Conservation (phyloP, 2,888 invertebrate species). For the Neoscelio sp. region DNA sequence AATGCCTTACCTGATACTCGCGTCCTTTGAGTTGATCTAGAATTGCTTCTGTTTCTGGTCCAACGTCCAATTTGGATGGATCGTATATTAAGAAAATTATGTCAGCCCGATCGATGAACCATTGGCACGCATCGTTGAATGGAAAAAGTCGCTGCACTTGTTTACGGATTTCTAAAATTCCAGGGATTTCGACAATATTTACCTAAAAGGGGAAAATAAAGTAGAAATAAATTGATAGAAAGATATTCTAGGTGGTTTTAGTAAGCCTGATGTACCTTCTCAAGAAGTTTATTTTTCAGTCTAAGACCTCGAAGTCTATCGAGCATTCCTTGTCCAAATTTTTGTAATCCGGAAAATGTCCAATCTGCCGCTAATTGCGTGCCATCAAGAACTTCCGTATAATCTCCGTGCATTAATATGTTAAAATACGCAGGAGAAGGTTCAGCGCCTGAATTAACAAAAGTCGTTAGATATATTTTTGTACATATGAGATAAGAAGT, state of each 20-base stretch:
- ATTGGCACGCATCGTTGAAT: conserved; percentile 97
- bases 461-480: too few species aligned
- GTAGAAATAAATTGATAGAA: neutral
- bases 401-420: conserved; percentile 94
- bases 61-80: conserved; percentile 97
- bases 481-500: too few species aligned
- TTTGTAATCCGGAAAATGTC: conserved; percentile 96
- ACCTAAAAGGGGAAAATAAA: too few species aligned
- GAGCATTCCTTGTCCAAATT: conserved; percentile 96
- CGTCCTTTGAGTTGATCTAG: conserved; percentile 97
- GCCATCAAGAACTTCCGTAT: conserved; percentile 94
- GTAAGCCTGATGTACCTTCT: conserved; percentile 87
- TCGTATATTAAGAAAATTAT: conserved; percentile 98
- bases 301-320: conserved; percentile 93
- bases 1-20: conserved; percentile 89
- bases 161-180: conserved; percentile 96
- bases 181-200: conserved; percentile 98
- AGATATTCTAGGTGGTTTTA: neutral
- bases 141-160: conserved; percentile 96
- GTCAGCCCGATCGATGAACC: conserved; percentile 98
- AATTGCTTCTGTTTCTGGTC: conserved; percentile 97
- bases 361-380: conserved; percentile 97
- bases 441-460: conserved; percentile 89
- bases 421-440: conserved; percentile 97
- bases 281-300: conserved; percentile 92